Evolutionary conservation across 2,888 invertebrate species (phyloP), one percentile per base, ranked within the genome.

Genomic region (Xestia rhomboidea): DNA sequence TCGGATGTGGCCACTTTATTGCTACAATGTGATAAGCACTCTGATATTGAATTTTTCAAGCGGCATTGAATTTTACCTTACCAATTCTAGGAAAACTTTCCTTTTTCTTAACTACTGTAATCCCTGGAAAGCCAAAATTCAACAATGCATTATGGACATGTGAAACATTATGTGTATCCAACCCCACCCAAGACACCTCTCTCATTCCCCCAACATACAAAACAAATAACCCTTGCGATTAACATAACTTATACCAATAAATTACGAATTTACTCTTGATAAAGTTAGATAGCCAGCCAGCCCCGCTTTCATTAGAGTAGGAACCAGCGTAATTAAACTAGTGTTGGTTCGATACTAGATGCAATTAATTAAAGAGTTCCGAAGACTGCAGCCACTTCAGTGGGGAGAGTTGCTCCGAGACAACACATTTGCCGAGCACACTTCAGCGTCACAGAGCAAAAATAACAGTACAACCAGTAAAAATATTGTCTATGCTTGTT

Each of bases 1-100:
- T 87, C 83, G 88, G 88, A 88, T 79, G 87, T 89, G 83, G 87
- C 77, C 79, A 81, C 74, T 89, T 89, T 89, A 87, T 82, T 75
- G 78, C 81, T 76, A 79, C 81, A 72, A 71, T 75, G 73, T 85
- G 86, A 88, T 88, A 89, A 87, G 86, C 80, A 78, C 18, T 77
- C 60, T 68, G 68, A 82, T 82, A 79, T 85, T 76, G 70, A 68
- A 63, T 68, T 73, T 82, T 82, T 73, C 69, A 68, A 70, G 72
- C 30, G 54, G 30, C 49, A 72, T 57, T 81, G 41, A 68, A 68
- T 77, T 68, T n/a, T 57, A 62, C 51, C 64, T 71, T 44, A n/a
- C 8, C 7, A n/a, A 44, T 10, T 18, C 10, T 24, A 38, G 27
- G 18, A 54, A 15, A 46, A 15, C 11, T 5, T 15, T 54, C 2